Evolutionary conservation across 2,797 vertebrate species (phyloP).

Genomic region (Poecilia velifera): DNA sequence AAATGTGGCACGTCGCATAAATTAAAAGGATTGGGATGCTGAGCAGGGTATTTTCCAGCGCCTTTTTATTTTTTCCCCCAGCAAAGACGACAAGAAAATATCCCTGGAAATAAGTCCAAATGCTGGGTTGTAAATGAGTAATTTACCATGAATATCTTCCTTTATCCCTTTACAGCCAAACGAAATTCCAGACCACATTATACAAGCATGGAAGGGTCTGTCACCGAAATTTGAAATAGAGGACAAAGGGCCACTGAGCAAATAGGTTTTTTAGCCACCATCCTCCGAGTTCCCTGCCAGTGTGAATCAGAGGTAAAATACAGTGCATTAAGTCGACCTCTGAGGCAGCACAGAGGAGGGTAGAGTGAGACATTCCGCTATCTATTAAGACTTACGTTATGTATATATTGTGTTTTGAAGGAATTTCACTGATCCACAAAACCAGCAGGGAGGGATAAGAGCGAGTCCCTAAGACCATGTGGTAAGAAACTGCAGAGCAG

Average conservation of each 20-base stretch:
- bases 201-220: slow-evolving; percentile 63
- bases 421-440: slow-evolving; percentile 85
- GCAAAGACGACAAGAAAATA: slow-evolving; percentile 42
- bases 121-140: slow-evolving; percentile 63
- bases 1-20: slow-evolving; percentile 49
- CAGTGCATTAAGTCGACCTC: slow-evolving; percentile 77
- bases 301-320: slow-evolving; percentile 80
- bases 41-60: slow-evolving; percentile 29
- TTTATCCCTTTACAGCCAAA: slow-evolving; percentile 61
- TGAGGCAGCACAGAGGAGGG: slow-evolving; percentile 76
- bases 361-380: slow-evolving; percentile 79
- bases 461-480: slow-evolving; percentile 76
- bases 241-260: slow-evolving; percentile 73
- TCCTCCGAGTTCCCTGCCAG: slow-evolving; percentile 68
- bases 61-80: slow-evolving; percentile 30
- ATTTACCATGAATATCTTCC: slow-evolving; percentile 68
- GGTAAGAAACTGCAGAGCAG: slow-evolving; percentile 76
- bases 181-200: slow-evolving; percentile 65
- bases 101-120: slow-evolving; percentile 57
- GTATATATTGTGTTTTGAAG: slow-evolving; percentile 82
- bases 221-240: slow-evolving; percentile 75
- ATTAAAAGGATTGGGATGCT: slow-evolving; percentile 50
- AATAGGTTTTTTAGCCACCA: slow-evolving; percentile 67
- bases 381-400: slow-evolving; percentile 79
- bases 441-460: slow-evolving; percentile 80